Evolutionary conservation across 2,888 invertebrate genomes (phyloP).

Genomic region (Argyresthia albistria): DNA sequence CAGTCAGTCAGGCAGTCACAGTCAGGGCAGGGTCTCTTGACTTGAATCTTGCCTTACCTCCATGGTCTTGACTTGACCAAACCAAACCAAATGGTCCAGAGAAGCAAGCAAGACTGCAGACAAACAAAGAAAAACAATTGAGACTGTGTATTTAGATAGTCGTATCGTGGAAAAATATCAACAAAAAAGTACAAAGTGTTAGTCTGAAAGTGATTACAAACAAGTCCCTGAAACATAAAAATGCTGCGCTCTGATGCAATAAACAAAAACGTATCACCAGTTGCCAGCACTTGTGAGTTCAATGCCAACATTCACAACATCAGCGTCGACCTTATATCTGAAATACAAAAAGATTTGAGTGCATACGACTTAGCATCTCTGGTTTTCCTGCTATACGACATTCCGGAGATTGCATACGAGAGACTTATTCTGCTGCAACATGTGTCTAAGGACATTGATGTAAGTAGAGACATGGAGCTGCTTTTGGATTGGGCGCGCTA

Average conservation of each 20-base stretch:
- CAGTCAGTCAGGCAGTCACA: too few species aligned
- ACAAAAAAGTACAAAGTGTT: too few species aligned
- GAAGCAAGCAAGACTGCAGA: too few species aligned
- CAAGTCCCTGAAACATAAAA: not conserved
- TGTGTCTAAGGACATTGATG: slow-evolving; percentile 30
- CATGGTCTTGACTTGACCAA: too few species aligned
- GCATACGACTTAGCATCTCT: slow-evolving; percentile 47
- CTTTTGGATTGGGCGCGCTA: slow-evolving; percentile 49
- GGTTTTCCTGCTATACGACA: slow-evolving; percentile 53
- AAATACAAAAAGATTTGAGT: slow-evolving; percentile 49
- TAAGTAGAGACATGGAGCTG: slow-evolving; percentile 31
- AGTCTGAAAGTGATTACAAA: too few species aligned
- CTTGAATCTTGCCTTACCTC: too few species aligned
- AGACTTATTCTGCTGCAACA: slow-evolving; percentile 43
- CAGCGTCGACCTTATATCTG: slow-evolving; percentile 34
- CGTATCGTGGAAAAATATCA: too few species aligned
- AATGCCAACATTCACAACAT: slow-evolving; percentile 29
- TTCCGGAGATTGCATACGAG: slow-evolving; percentile 51
- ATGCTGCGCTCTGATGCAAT: slow-evolving; percentile 20
- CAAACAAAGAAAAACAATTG: too few species aligned
- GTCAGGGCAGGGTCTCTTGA: too few species aligned
- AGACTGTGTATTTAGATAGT: too few species aligned
- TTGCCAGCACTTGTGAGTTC: not conserved
- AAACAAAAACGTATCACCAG: slow-evolving; percentile 8
- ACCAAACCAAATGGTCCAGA: too few species aligned